Evolutionary conservation across 1,140 invertebrate species (phyloP).

Genomic region (Drosophila bocki): DNA sequence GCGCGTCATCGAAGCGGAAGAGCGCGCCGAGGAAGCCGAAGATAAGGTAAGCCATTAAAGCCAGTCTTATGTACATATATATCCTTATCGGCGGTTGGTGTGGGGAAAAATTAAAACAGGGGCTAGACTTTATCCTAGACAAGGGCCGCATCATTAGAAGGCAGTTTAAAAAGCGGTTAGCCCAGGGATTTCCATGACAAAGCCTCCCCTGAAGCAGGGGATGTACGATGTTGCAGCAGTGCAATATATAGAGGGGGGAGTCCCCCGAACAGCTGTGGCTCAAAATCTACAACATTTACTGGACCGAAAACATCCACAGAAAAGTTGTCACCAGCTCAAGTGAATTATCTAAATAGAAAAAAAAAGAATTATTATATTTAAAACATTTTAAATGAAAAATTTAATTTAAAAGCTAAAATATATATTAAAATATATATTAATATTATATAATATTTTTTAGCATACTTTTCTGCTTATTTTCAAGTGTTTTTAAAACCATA

Average conservation of each 20-base stretch:
- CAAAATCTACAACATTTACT: conserved; percentile 38
- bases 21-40: conserved; percentile 95
- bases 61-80: neutral
- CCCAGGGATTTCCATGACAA: conserved; percentile 53
- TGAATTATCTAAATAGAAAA: conserved; percentile 7
- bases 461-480: neutral
- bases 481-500: neutral
- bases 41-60: conserved; percentile 91
- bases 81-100: conserved; percentile 1
- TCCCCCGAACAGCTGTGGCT: conserved; percentile 37
- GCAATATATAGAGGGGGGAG: neutral
- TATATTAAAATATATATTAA: neutral
- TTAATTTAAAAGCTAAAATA: neutral
- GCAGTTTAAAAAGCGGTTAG: conserved; percentile 61
- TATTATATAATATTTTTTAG: neutral
- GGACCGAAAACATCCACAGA: conserved; percentile 15
- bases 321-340: conserved; percentile 56
- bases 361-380: neutral
- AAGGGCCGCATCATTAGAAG: conserved; percentile 53
- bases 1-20: conserved; percentile 94
- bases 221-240: neutral
- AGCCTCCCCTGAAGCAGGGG: neutral
- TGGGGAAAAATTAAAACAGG: conserved; percentile 48
- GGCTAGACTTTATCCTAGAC: conserved; percentile 17
- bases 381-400: too few relatives aligned